These are phyloP conservation scores for Pseudeuparius sepicola DNA, from an alignment of 2,888 invertebrate genomes.

Conservation along the genomic window DNA sequence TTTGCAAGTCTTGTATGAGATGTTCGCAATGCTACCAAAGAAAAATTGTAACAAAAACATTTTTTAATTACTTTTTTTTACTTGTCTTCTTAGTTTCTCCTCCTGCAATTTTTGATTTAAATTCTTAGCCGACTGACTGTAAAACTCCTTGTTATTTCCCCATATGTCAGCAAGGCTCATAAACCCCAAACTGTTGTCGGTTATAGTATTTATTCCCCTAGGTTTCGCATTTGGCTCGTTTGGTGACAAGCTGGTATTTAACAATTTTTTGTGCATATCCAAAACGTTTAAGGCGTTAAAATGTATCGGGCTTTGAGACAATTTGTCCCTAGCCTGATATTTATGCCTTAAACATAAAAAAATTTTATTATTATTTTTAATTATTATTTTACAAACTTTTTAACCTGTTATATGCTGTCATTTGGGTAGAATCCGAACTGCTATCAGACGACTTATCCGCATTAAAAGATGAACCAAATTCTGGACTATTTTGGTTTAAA, in stretches of 20 bases:
- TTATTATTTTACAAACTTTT: neutral
- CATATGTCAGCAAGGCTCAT: slow-evolving; percentile 54
- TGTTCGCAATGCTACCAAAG: slow-evolving; percentile 62
- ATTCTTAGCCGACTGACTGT: slow-evolving; percentile 13
- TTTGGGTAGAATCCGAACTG: slow-evolving; percentile 30
- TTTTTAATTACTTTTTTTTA: slow-evolving; percentile 35
- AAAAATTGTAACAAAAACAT: slow-evolving; percentile 4
- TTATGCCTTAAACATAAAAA: slow-evolving; percentile 4
- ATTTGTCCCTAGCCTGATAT: slow-evolving; percentile 14
- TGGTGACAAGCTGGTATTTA: slow-evolving; percentile 18
- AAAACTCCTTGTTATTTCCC: slow-evolving; percentile 34
- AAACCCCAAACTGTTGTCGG: slow-evolving; percentile 22
- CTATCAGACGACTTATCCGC: slow-evolving; percentile 17
- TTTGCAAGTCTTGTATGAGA: slow-evolving; percentile 63
- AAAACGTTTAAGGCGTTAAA: slow-evolving; percentile 28
- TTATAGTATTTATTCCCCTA: slow-evolving; percentile 20
- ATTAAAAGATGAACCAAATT: neutral
- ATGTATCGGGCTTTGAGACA: slow-evolving; percentile 24
- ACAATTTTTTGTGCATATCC: slow-evolving; percentile 27
- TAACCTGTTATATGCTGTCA: slow-evolving; percentile 24
- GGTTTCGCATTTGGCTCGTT: slow-evolving; percentile 15
- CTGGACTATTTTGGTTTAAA: neutral
- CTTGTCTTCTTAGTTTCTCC: slow-evolving; percentile 66
- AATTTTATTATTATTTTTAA: neutral
- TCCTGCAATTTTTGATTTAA: slow-evolving; percentile 53